Conservation (phyloP, 2,888 invertebrate species). For the Drosophila phalerata region DNA sequence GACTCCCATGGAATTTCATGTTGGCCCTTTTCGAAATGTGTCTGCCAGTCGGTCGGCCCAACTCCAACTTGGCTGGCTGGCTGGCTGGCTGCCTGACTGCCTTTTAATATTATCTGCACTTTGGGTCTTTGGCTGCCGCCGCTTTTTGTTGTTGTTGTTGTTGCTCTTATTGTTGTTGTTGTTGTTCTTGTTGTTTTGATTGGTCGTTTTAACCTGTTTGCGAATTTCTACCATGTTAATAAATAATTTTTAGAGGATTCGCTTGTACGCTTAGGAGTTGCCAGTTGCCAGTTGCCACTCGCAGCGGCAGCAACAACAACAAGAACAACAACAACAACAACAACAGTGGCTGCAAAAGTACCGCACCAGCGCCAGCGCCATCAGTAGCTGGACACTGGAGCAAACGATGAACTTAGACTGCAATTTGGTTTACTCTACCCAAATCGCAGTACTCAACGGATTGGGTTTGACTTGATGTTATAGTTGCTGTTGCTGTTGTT, state of each 20-base stretch:
- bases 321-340: slow-evolving; percentile 22
- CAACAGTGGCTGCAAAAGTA: slow-evolving; percentile 35
- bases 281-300: slow-evolving; percentile 34
- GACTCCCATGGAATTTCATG: slow-evolving; percentile 83
- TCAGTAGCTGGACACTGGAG: slow-evolving; percentile 43
- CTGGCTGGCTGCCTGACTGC: slow-evolving; percentile 65
- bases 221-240: slow-evolving; percentile 83
- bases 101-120: slow-evolving; percentile 79
- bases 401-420: slow-evolving; percentile 20
- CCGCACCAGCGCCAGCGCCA: slow-evolving; percentile 45
- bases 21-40: slow-evolving; percentile 81
- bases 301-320: slow-evolving; percentile 27
- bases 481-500: slow-evolving; percentile 5
- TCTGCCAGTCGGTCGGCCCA: slow-evolving; percentile 70
- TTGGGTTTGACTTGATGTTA: slow-evolving; percentile 44
- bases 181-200: slow-evolving; percentile 73
- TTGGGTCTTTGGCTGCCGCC: slow-evolving; percentile 74
- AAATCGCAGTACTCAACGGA: slow-evolving; percentile 37
- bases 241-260: slow-evolving; percentile 85
- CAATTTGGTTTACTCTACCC: slow-evolving; percentile 24
- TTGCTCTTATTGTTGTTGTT: slow-evolving; percentile 30
- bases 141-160: slow-evolving; percentile 50
- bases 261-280: slow-evolving; percentile 47
- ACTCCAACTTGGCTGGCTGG: slow-evolving; percentile 34
- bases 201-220: slow-evolving; percentile 84